Conservation (phyloP, 2,888 invertebrate genomes). For the Xylota sylvarum region DNA sequence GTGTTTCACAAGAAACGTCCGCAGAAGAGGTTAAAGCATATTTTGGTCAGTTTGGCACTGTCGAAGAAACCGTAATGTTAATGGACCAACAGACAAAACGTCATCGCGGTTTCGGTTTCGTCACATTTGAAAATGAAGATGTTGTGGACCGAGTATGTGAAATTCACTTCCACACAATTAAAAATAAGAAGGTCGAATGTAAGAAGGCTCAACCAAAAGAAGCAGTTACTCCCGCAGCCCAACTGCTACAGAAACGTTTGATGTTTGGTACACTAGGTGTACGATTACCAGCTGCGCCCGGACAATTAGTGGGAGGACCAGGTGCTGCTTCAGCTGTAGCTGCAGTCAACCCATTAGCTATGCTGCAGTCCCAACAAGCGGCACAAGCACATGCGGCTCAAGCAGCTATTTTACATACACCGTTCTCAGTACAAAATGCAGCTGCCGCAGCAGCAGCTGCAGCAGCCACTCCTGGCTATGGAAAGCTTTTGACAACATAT, state of each 20-base stretch:
- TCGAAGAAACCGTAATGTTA: conserved; percentile 96
- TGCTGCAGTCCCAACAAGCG: conserved; percentile 86
- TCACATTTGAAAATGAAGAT: conserved; percentile 96
- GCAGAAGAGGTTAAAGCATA: conserved; percentile 96
- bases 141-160: conserved; percentile 97
- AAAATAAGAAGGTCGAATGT: conserved; percentile 96
- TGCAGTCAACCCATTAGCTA: conserved; percentile 86
- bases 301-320: conserved; percentile 84
- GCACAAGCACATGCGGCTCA: conserved; percentile 81
- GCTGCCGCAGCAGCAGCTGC: conserved; percentile 87
- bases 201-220: conserved; percentile 97
- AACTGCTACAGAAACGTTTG: conserved; percentile 89
- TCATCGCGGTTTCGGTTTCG: conserved; percentile 96
- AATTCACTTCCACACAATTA: conserved; percentile 96
- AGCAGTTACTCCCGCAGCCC: conserved; percentile 91
- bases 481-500: conserved; percentile 88
- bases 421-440: conserved; percentile 86
- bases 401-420: conserved; percentile 85
- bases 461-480: conserved; percentile 88
- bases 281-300: conserved; percentile 88
- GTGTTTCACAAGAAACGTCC: conserved; percentile 96
- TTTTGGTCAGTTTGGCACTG: conserved; percentile 95
- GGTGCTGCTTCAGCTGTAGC: conserved; percentile 84
- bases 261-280: conserved; percentile 88
- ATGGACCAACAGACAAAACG: conserved; percentile 97